Evolutionary conservation across 2,113 vertebrate species (phyloP).

Genomic region (Trematomus loennbergii): DNA sequence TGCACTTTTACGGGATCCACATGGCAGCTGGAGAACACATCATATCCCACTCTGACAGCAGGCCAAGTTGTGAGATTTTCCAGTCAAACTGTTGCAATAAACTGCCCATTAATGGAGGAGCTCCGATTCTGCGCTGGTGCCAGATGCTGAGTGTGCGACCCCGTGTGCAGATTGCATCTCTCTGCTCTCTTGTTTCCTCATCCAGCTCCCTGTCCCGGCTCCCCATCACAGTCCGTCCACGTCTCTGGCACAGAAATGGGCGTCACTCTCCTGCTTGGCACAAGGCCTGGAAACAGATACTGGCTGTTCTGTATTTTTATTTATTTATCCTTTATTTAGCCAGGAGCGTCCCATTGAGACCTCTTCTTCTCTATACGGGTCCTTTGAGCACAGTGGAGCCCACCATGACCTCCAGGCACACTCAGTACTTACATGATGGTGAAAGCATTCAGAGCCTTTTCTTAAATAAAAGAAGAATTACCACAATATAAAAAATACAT

Average conservation of each 20-base stretch:
- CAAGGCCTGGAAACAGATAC: constrained; percentile 31
- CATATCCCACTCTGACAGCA: constrained; percentile 4
- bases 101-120: constrained; percentile 37
- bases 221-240: constrained; percentile 44
- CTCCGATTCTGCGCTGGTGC: constrained; percentile 27
- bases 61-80: constrained; percentile 43
- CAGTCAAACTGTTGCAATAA: constrained; percentile 62
- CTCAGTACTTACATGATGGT: constrained; percentile 3
- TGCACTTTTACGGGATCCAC: neutral
- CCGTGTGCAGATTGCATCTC: constrained; percentile 40
- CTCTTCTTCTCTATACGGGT: neutral
- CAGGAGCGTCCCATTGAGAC: too few relatives aligned
- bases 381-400: constrained; percentile 12
- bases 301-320: constrained; percentile 6
- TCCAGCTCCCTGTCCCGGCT: constrained; percentile 5
- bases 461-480: too few relatives aligned
- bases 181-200: constrained; percentile 57
- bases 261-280: constrained; percentile 31
- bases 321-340: too few relatives aligned
- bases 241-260: constrained; percentile 40
- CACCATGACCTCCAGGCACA: constrained; percentile 1
- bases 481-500: neutral
- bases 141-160: constrained; percentile 58
- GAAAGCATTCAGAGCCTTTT: neutral
- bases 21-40: constrained; percentile 40